phyloP scores from a whole-genome alignment of 2,888 invertebrate species.

The Nephrotoma guestfalica region DNA sequence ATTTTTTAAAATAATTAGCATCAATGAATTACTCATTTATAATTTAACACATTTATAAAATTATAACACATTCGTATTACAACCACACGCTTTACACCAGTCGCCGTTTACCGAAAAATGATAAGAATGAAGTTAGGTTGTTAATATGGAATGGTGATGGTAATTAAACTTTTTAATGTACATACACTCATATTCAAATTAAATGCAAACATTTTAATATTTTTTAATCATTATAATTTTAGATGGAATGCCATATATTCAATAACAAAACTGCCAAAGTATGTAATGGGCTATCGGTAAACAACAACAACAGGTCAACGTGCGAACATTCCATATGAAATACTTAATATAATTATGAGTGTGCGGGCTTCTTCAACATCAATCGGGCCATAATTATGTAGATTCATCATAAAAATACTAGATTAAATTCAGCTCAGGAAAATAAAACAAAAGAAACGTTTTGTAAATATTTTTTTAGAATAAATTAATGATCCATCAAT shows the following conservation, averaged over 20 bases:
- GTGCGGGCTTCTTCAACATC: background rate
- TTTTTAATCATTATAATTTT: background rate
- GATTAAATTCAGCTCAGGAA: background rate
- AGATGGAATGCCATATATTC: slow-evolving; percentile 78
- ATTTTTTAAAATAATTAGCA: no score
- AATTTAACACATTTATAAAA: no score
- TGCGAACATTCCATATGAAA: no score
- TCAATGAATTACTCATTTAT: no score
- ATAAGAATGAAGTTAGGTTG: background rate
- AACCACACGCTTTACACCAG: background rate
- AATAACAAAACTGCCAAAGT: slow-evolving; percentile 75
- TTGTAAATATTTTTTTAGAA: background rate
- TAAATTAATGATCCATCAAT: background rate
- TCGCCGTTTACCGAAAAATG: background rate
- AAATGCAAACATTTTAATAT: background rate
- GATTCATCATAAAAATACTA: background rate
- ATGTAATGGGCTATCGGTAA: slow-evolving; percentile 70
- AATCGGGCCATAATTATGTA: background rate
- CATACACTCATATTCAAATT: background rate
- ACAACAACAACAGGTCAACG: background rate
- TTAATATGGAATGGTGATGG: slow-evolving; percentile 3
- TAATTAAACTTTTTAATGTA: background rate
- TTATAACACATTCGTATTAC: background rate
- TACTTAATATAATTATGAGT: background rate
- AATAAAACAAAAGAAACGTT: background rate